These are phyloP conservation scores for Rousettus leschenaultii DNA, from an alignment of 2,113 vertebrate genomes.

Conservation along the genomic window DNA sequence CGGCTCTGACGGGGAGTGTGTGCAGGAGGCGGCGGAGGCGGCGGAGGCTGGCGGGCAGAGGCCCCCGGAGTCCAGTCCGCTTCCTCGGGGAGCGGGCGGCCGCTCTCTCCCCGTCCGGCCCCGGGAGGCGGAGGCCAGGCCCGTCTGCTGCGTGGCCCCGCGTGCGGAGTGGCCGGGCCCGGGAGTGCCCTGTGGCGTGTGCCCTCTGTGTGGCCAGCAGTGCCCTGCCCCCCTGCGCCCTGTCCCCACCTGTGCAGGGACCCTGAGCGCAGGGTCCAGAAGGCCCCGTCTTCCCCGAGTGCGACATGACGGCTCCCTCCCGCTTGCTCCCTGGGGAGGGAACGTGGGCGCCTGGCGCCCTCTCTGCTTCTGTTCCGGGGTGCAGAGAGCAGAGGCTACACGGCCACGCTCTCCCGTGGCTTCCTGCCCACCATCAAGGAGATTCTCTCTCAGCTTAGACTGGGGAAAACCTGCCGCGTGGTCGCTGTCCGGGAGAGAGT, in stretches of 20 bases:
- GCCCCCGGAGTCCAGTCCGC: neutral
- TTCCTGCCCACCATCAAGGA: neutral
- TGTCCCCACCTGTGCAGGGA: neutral
- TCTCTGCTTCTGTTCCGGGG: neutral
- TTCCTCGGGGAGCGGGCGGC: neutral
- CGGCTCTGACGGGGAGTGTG: neutral
- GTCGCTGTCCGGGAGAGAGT: fast-evolving
- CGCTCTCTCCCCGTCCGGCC: neutral
- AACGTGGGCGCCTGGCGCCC: fast-evolving
- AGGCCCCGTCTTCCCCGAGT: neutral
- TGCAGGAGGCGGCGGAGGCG: fast-evolving
- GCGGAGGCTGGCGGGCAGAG: neutral
- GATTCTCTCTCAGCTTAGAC: neutral
- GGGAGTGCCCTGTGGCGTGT: neutral
- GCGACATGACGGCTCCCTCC: too few relatives aligned
- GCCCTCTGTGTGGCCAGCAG: neutral
- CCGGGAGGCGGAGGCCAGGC: fast-evolving
- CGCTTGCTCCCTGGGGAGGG: neutral
- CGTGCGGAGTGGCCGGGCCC: fast-evolving
- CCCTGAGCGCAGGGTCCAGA: fast-evolving
- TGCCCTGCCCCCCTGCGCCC: neutral
- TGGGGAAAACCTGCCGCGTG: neutral
- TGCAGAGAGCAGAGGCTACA: neutral
- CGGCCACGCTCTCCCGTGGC: too few relatives aligned
- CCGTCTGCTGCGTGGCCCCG: neutral